Evolutionary conservation across 2,113 vertebrate species (phyloP).

Genomic region (Alligator sinensis): DNA sequence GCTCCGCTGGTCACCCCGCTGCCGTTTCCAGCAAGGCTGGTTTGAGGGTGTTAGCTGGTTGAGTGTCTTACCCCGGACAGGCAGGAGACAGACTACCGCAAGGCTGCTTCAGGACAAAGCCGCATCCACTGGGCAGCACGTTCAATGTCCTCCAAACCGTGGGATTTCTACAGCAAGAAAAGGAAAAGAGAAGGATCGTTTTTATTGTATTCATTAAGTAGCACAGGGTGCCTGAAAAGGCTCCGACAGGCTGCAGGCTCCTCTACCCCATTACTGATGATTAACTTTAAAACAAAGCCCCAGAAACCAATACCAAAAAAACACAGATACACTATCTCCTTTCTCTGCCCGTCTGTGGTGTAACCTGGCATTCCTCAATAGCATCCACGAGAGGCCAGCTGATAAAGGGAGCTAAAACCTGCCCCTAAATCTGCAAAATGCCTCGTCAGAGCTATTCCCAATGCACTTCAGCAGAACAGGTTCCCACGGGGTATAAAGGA

Average conservation of each 20-base stretch:
- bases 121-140: conserved; percentile 22
- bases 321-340: not conserved
- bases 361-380: not conserved
- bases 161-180: conserved; percentile 42
- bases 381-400: not conserved
- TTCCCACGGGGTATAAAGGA: no score
- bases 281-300: conserved; percentile 11
- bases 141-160: conserved; percentile 8
- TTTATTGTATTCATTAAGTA: no score
- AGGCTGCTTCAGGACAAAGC: not conserved
- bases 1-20: not conserved
- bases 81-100: not conserved
- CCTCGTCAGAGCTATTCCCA: not conserved
- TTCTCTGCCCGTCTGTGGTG: rapidly evolving
- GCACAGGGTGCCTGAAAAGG: no score
- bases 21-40: not conserved
- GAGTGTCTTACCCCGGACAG: conserved; percentile 33
- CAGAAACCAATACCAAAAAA: not conserved
- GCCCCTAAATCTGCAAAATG: not conserved
- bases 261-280: not conserved
- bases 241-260: not conserved
- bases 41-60: not conserved
- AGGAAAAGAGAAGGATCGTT: not conserved
- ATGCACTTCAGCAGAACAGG: not conserved
- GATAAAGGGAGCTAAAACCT: not conserved